Base-by-base conservation (phyloP, 2,113 vertebrate species). In the Macaca nemestrina region DNA sequence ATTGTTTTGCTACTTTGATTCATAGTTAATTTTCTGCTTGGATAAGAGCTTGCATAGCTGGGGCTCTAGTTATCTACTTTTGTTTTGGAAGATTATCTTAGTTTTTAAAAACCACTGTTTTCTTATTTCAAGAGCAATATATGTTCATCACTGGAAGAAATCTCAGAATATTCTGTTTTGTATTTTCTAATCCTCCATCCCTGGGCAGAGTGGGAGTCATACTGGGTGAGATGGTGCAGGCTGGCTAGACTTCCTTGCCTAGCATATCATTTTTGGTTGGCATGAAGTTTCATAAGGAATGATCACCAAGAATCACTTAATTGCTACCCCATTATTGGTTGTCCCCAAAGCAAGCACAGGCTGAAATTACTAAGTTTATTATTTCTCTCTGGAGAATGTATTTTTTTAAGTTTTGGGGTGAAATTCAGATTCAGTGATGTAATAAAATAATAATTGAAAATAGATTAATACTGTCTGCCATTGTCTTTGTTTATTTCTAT, bases 11-110 rank as follows among this genome's bases (percentile, higher is more conserved):
- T 73, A 20, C 13, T 83, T 55, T 94, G 13, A n/a, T 78, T 57
- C 57, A 30, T 57, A 84, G 52, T 91, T 75, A 12, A 90, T 79
- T 97, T 52, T 78, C 18, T 88, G 52, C n/a, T 59, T 95, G 43
- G 38, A 52, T 82, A 92, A 76, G 48, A 82, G 14, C 8, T 91
- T 93, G 20, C 4, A 32, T 7, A 84, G 40, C 27, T 48, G 11
- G 10, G 22, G 9, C 43, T 73, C 17, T 81, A n/a, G 6, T 64
- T 64, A 82, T 82, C 50, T 67, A 50, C 13, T 55, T 94, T 94
- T 91, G 86, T 27, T 78, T 16, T 50, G 20, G 89, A 79, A 61
- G 50, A 40, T 73, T 73, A 67, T 57, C 59, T 75, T 90, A 43
- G 35, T 38, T 67, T 72, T 50, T 43, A 61, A 64, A 40, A 70